Percentiles rank a stretch among this genome's conserved stretches.
These are phyloP conservation scores for Valencia hispanica DNA, from an alignment of 2,797 vertebrate genomes.

Conservation along the genomic window DNA sequence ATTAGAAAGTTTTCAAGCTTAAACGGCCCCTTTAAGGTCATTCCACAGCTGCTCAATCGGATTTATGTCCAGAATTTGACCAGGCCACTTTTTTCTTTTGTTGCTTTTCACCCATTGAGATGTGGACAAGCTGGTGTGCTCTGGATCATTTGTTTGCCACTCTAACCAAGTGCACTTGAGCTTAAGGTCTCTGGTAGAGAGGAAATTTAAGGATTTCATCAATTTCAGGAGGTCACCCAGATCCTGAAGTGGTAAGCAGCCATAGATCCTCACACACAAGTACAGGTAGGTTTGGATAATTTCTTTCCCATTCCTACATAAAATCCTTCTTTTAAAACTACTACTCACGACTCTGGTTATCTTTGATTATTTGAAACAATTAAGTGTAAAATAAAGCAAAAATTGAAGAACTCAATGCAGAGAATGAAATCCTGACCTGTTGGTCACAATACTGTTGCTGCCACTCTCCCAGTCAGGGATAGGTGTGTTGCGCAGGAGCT, in stretches of 20 bases:
- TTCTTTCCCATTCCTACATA: too few relatives aligned
- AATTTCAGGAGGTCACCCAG: too few relatives aligned
- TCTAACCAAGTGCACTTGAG: not conserved
- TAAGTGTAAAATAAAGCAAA: not conserved
- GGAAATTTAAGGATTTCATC: too few relatives aligned
- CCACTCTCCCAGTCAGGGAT: constrained; percentile 96
- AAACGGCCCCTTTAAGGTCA: not conserved
- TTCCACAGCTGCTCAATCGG: not conserved
- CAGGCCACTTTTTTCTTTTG: not conserved
- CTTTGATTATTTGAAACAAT: not conserved
- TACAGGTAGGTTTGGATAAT: too few relatives aligned
- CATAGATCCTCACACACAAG: too few relatives aligned
- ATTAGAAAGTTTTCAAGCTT: not conserved
- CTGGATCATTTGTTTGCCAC: not conserved
- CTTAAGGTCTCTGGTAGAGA: not conserved
- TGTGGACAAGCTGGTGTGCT: not conserved
- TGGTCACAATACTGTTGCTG: constrained; percentile 97
- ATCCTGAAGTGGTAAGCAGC: too few relatives aligned
- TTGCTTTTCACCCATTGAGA: not conserved
- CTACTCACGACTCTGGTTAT: not conserved
- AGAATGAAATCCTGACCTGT: constrained; percentile 83
- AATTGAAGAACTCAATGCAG: not conserved
- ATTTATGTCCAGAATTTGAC: not conserved
- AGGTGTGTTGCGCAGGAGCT: constrained; percentile 88
- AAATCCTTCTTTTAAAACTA: too few relatives aligned